Base-by-base conservation (phyloP, 2,888 invertebrate genomes). In the Iphiclides podalirius region DNA sequence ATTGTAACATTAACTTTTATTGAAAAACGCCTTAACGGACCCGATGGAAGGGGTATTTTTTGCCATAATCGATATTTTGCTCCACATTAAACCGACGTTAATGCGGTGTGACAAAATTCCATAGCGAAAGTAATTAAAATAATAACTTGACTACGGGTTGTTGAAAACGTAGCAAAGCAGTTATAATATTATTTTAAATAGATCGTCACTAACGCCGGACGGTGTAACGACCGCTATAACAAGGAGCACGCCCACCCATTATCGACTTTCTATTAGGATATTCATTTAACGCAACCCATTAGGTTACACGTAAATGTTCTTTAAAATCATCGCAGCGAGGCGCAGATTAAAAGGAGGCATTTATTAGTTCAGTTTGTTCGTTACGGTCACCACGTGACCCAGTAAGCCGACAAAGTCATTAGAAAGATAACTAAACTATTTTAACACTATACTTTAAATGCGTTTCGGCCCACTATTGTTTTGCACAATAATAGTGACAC, bases 161-260 rank as follows among this genome's bases (percentile, higher is more conserved):
- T 11, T 11, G 11, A 12, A 33, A n/a, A 28, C 4, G 9, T 28
- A 11, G 12, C 33, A 12, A 12, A 3, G 11, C 2, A 33, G 33
- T 13, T 11, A 2, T n/a, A 33, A 33, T 13, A 13, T 33, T 33
- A 13, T 33, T 33, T 33, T 3, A 33, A n/a, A 33, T 33, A 4
- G 12, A 12, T 33, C 20, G 20, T 20, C 20, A 20, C 6, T 20
- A 46, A 20, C 38, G 31, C n/a, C 50, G 60, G 59, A 62, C 63
- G 61, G 64, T 66, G 63, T 72, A 70, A 67, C 60, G 59, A 60
- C 58, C 64, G 59, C 56, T 61, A 60, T 63, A 60, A 71, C 64
- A 67, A 62, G 67, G 66, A 66, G 65, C 23, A 66, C 70, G 64
- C 67, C 70, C 70, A 66, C 71, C 69, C 71, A 67, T 73, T 75